Percentiles rank a stretch among this genome's conserved stretches.
Conservation (phyloP, 2,888 invertebrate species). For the Drosophila setosimentum region DNA sequence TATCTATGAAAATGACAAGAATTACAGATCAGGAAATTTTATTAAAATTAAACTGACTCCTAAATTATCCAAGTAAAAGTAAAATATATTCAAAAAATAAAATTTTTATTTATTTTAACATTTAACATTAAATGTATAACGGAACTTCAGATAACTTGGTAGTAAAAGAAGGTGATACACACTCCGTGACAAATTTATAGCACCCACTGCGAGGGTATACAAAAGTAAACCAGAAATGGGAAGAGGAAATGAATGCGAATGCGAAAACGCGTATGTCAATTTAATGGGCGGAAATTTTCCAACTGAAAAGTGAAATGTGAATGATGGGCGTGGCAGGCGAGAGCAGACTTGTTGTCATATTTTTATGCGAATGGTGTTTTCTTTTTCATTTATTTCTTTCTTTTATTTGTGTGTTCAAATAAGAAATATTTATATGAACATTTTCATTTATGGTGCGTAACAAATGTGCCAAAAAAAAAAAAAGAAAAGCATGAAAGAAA, state of each 20-base stretch:
- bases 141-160: neutral
- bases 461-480: constrained; percentile 64
- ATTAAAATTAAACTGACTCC: neutral
- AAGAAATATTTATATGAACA: constrained; percentile 80
- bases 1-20: neutral
- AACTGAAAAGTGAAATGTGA: constrained; percentile 56
- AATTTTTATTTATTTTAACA: too few species aligned
- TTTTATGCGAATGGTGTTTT: constrained; percentile 40
- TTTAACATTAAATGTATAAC: neutral
- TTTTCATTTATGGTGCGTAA: constrained; percentile 81
- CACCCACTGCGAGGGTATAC: neutral
- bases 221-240: constrained; percentile 17
- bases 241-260: constrained; percentile 71
- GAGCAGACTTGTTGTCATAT: constrained; percentile 58
- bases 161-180: neutral
- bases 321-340: constrained; percentile 15
- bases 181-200: neutral
- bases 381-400: neutral
- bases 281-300: constrained; percentile 79
- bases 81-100: neutral
- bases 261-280: constrained; percentile 78
- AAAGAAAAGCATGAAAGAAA: constrained; percentile 13
- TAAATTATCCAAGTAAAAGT: neutral
- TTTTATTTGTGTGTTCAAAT: constrained; percentile 52
- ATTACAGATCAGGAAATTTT: neutral